Percentiles rank a stretch among this genome's conserved stretches.
These are phyloP conservation scores for Vulpes ferrilata DNA, from an alignment of 2,113 vertebrate species.

Conservation along the genomic window DNA sequence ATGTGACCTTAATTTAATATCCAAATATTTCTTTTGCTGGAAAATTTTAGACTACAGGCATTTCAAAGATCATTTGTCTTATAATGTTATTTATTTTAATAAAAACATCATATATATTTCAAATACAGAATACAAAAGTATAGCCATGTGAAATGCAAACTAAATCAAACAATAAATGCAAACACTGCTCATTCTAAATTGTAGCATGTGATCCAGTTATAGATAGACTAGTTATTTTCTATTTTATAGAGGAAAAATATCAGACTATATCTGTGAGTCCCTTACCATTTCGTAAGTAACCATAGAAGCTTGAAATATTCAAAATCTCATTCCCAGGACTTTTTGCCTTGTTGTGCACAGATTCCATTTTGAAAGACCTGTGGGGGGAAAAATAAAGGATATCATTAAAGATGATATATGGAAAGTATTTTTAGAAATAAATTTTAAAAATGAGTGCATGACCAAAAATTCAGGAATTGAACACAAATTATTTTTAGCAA, in stretches of 20 bases:
- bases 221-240: neutral
- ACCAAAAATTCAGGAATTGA: neutral
- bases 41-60: slow-evolving; percentile 2
- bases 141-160: neutral
- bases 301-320: slow-evolving; percentile 67
- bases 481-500: neutral
- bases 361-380: slow-evolving; percentile 85
- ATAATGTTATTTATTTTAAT: slow-evolving; percentile 24
- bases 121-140: slow-evolving; percentile 16
- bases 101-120: neutral
- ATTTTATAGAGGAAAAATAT: neutral
- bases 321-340: slow-evolving; percentile 68
- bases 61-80: neutral
- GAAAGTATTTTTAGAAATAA: slow-evolving; percentile 14
- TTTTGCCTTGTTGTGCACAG: slow-evolving; percentile 78
- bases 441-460: neutral
- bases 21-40: slow-evolving; percentile 3
- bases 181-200: neutral
- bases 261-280: neutral
- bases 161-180: slow-evolving; percentile 9
- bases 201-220: neutral
- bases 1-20: neutral
- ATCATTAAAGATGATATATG: neutral
- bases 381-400: neutral
- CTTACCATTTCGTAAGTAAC: slow-evolving; percentile 84